These are phyloP conservation scores for Hozukius guyotensis DNA, from an alignment of 2,797 vertebrate genomes.

Conservation along the genomic window DNA sequence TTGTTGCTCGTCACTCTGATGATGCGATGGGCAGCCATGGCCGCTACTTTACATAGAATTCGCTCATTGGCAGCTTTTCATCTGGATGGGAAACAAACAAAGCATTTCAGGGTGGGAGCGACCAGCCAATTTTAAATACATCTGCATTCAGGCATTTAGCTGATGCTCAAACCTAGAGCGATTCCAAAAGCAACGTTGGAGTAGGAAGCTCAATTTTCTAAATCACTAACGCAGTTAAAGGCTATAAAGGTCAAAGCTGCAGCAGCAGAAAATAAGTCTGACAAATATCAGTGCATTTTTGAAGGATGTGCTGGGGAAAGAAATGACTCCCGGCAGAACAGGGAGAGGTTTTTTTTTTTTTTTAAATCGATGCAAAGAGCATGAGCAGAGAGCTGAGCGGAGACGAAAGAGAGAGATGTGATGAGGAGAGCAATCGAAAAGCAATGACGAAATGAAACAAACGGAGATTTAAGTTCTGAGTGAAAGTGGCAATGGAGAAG, in stretches of 20 bases:
- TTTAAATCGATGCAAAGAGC: constrained; percentile 41
- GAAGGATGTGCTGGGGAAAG: not conserved
- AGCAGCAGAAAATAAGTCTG: constrained; percentile 15
- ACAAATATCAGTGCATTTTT: constrained; percentile 25
- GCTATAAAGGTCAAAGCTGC: constrained; percentile 13
- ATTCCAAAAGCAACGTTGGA: not conserved
- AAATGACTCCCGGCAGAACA: not conserved
- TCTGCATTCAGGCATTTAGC: not conserved
- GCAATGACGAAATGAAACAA: constrained; percentile 16
- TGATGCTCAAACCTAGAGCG: not conserved
- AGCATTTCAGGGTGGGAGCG: constrained; percentile 1
- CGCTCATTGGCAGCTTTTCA: constrained; percentile 68
- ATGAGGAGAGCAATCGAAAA: constrained; percentile 9
- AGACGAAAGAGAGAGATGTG: not conserved
- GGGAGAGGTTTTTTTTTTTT: not conserved
- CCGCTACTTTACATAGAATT: constrained; percentile 18
- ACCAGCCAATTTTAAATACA: constrained; percentile 2
- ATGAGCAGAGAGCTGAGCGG: not conserved
- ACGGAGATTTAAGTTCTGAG: constrained; percentile 5
- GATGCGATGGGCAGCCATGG: constrained; percentile 96
- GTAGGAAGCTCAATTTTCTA: constrained; percentile 32
- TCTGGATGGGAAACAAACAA: constrained; percentile 49
- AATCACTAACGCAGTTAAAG: constrained; percentile 12
- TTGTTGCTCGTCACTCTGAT: constrained; percentile 90
- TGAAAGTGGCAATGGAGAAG: not conserved